Percentiles rank a stretch among this genome's conserved stretches.
These are phyloP conservation scores for Heliconius ethilla DNA, from an alignment of 2,888 invertebrate species.

Conservation along the genomic window DNA sequence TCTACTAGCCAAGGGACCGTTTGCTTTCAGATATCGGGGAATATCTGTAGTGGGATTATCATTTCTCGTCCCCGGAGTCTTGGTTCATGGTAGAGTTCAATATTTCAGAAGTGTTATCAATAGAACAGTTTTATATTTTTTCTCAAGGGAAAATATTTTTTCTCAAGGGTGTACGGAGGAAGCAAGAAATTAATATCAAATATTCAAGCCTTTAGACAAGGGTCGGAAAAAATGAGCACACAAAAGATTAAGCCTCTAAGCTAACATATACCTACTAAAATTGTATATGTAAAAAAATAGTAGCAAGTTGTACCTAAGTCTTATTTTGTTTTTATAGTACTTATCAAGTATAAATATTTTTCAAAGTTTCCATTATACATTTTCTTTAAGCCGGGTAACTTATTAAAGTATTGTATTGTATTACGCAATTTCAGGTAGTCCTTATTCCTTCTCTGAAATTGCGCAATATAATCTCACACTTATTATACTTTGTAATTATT, in stretches of 20 bases:
- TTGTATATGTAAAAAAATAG: no score
- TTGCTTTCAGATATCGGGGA: constrained; percentile 24
- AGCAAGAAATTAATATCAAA: no score
- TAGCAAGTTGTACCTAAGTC: no score
- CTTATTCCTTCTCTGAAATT: neutral
- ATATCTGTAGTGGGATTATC: constrained; percentile 20
- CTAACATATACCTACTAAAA: no score
- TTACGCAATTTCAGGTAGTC: neutral
- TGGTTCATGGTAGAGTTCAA: neutral
- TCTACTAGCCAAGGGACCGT: constrained; percentile 22
- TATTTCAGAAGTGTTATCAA: constrained; percentile 5
- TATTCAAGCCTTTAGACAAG: no score
- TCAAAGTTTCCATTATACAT: no score
- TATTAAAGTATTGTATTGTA: neutral
- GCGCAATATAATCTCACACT: neutral
- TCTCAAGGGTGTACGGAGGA: no score
- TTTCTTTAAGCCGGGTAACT: neutral
- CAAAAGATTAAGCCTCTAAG: no score
- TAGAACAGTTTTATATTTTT: neutral
- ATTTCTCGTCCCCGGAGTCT: constrained; percentile 26
- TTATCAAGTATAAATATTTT: no score
- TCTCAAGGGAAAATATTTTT: no score
- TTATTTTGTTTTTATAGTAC: no score
- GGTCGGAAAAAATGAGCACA: no score
- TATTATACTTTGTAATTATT: neutral